Evolutionary conservation across 2,113 vertebrate genomes (phyloP), one percentile per base, ranked within the genome.

Genomic region (Symphodus melops): DNA sequence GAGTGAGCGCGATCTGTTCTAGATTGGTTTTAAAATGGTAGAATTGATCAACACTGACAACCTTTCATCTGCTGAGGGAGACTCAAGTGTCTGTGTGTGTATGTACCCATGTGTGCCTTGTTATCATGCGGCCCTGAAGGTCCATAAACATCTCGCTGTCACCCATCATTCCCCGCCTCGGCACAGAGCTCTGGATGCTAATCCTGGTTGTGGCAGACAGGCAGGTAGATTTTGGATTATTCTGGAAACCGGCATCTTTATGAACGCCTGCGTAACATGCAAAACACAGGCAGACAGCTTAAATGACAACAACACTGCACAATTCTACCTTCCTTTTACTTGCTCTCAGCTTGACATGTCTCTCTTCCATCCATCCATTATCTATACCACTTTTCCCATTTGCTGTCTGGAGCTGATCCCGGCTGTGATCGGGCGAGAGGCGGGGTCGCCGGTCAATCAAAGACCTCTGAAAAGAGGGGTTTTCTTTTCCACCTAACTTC

Each of bases 171-270:
- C 67, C 49, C 52, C 52, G 55, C 63, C 3, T 17, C 1, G 33
- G 21, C 55, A 9, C 64, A 25, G 52, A 44, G 44, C 37, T 44
- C 37, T 59, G 51, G 14, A 51, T 0, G 33, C 36, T 73, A 33
- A 77, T 71, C 78, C 65, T 77, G 68, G 64, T 57, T 49, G 60
- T 49, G 66, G 56, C 54, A 66, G 57, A 64, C 77, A 59, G 72
- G 52, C 69, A 77, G 56, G 72, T 60, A 64, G 54, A 77, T 60
- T 57, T 58, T 65, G 63, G 77, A 17, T 49, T 41, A 13, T 10
- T 51, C 41, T 37, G 75, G 53, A 78, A 41, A n/a, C 4, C 59
- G 9, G 12, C 25, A 12, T 36, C 49, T 46, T 28, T 0, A 46
- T n/a, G 55, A 66, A 66, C 64, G 25, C 28, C 58, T 41, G 23